A percentile compares a stretch with the other conserved stretches of the same genome.
These are phyloP conservation scores for Limnothrissa miodon DNA, from an alignment of 2,113 vertebrate genomes.

Conservation along the genomic window DNA sequence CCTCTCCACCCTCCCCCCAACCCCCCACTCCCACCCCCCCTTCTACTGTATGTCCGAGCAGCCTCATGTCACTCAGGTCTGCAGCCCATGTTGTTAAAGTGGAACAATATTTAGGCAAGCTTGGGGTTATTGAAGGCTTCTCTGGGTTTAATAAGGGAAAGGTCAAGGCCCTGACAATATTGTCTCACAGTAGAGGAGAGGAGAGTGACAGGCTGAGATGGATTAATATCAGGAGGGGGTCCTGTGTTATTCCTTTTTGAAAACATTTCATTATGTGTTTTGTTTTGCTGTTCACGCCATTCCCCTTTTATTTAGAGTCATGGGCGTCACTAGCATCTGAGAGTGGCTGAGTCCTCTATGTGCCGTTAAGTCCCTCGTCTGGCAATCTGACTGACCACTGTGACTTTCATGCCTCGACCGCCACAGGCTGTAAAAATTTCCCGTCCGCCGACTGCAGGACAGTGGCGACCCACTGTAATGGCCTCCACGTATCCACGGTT, in stretches of 20 bases:
- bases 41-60: conserved; percentile 22
- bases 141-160: conserved; percentile 52
- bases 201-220: conserved; percentile 19
- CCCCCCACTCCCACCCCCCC: too few species aligned
- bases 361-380: neutral
- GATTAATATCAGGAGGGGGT: conserved; percentile 32
- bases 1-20: conserved; percentile 25
- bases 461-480: neutral
- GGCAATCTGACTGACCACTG: neutral
- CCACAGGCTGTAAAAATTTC: neutral
- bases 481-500: neutral
- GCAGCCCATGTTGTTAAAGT: conserved; percentile 25
- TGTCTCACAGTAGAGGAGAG: conserved; percentile 33
- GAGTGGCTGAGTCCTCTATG: neutral
- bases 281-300: neutral
- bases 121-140: conserved; percentile 39
- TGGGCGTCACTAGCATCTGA: neutral
- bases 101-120: conserved; percentile 26
- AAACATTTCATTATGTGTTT: neutral
- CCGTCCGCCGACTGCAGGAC: neutral
- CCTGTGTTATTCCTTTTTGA: neutral
- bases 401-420: neutral
- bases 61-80: conserved; percentile 8
- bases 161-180: conserved; percentile 34
- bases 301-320: neutral